Evolutionary conservation across 2,888 invertebrate species (phyloP).

Genomic region (Halictus quadricinctus): DNA sequence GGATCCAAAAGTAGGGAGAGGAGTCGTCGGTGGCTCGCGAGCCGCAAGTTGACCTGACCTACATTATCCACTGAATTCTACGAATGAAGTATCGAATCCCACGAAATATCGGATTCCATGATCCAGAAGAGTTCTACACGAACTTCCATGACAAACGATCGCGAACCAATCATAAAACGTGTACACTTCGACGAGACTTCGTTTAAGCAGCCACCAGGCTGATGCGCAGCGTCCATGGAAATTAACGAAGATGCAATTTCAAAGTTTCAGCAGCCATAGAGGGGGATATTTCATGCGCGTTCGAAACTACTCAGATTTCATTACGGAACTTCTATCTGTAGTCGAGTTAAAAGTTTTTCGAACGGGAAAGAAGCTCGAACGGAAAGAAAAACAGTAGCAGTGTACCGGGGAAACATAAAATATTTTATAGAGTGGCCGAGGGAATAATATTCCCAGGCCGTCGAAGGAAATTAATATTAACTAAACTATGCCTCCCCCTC

Average conservation of each 20-base stretch:
- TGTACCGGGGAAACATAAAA: not conserved
- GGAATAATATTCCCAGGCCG: not conserved
- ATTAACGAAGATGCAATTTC: not conserved
- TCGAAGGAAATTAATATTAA: slow-evolving; percentile 1
- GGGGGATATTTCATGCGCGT: not conserved
- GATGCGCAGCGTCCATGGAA: not conserved
- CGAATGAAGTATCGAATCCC: no score
- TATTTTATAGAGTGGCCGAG: not conserved
- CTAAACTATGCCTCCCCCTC: not conserved
- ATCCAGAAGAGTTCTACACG: not conserved
- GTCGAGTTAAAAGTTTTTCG: not conserved
- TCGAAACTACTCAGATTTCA: not conserved
- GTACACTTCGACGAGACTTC: not conserved
- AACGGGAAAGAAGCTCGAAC: not conserved
- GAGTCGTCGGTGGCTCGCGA: no score
- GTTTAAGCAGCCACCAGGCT: not conserved
- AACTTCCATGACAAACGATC: not conserved
- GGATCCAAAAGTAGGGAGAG: no score
- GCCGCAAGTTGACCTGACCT: no score
- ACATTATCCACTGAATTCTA: no score
- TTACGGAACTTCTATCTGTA: not conserved
- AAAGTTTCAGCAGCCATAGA: not conserved
- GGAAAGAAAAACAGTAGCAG: not conserved
- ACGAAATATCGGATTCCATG: no score
- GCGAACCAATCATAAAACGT: not conserved